These are phyloP conservation scores for Acipenser oxyrinchus DNA, from an alignment of 2,797 vertebrate genomes.

Conservation along the genomic window DNA sequence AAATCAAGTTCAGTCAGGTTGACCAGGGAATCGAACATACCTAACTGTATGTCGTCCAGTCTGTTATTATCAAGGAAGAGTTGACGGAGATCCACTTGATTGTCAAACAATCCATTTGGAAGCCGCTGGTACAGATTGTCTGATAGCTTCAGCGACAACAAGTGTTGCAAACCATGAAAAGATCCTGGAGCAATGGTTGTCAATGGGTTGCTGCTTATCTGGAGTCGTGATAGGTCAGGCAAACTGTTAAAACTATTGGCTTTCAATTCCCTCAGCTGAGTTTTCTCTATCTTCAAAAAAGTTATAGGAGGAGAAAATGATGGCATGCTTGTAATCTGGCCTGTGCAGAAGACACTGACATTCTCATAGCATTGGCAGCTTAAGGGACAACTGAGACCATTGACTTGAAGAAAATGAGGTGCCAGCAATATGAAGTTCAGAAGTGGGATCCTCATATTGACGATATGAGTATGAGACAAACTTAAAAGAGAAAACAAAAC, in stretches of 20 bases:
- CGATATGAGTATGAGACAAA: too few relatives aligned
- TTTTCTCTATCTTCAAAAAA: constrained; percentile 40
- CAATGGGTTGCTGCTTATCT: constrained; percentile 56
- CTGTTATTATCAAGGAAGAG: constrained; percentile 60
- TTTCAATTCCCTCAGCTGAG: constrained; percentile 42
- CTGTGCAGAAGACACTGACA: too few relatives aligned
- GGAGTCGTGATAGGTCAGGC: constrained; percentile 54
- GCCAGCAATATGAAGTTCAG: too few relatives aligned
- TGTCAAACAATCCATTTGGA: constrained; percentile 56
- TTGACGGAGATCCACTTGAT: constrained; percentile 54
- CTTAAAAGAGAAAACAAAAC: too few relatives aligned
- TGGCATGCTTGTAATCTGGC: too few relatives aligned
- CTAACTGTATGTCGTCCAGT: constrained; percentile 43
- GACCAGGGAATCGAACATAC: constrained; percentile 54
- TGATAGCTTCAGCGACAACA: constrained; percentile 64
- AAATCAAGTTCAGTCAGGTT: constrained; percentile 55
- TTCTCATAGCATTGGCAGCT: too few relatives aligned
- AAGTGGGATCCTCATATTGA: too few relatives aligned
- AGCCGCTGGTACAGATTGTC: constrained; percentile 55
- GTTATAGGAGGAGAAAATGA: too few relatives aligned
- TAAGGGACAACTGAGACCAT: too few relatives aligned
- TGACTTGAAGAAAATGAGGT: too few relatives aligned
- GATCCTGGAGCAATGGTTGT: constrained; percentile 57
- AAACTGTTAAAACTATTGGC: constrained; percentile 52
- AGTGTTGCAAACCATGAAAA: constrained; percentile 55